Base-by-base conservation (phyloP, 2,113 vertebrate genomes). In the Dissostichus mawsoni region DNA sequence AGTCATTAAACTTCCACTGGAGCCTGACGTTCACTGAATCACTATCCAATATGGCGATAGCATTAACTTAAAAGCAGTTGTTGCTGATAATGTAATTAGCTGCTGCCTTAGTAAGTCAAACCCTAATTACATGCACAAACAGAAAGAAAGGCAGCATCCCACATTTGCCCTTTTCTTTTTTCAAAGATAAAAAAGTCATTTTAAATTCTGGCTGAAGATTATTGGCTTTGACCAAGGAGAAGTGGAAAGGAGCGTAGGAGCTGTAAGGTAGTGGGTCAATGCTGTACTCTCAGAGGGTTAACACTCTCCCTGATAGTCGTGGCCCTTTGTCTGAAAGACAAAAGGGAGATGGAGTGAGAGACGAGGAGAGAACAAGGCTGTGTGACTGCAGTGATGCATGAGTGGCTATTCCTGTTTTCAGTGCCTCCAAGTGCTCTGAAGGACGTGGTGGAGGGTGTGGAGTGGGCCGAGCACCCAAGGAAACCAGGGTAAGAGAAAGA, bases 381-480 rank as follows among this genome's bases (percentile, higher is more conserved):
- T 53, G 79, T 50, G 85, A 70, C 81, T 81, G 61, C 62, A 23
- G 82, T 92, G 92, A 92, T 88, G 85, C 88, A 93, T 80, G 89
- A 85, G 86, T 84, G 79, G 82, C 86, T 93, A 91, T 92, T 90
- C 90, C 82, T 87, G 84, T 74, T 83, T 71, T 72, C 86, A 76
- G 80, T 62, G 76, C 84, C 75, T 67, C 79, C 76, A 75, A 76
- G 83, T 89, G 52, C 47, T 53, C 74, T 90, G 85, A 89, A 92
- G 89, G 92, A 87, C 89, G 0, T 8, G 74, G 63, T 55, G 66
- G 76, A 88, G 85, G 78, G 85, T 80, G 56, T 56, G 62, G 72
- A 81, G 87, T 79, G 70, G 74, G 80, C 63, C 50, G 65, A 76
- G 66, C 1, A 48, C 63, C 78, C 74, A 78, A 70, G 75, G 67